These are phyloP conservation scores for Samia ricini DNA, from an alignment of 1,140 invertebrate species.

Conservation along the genomic window DNA sequence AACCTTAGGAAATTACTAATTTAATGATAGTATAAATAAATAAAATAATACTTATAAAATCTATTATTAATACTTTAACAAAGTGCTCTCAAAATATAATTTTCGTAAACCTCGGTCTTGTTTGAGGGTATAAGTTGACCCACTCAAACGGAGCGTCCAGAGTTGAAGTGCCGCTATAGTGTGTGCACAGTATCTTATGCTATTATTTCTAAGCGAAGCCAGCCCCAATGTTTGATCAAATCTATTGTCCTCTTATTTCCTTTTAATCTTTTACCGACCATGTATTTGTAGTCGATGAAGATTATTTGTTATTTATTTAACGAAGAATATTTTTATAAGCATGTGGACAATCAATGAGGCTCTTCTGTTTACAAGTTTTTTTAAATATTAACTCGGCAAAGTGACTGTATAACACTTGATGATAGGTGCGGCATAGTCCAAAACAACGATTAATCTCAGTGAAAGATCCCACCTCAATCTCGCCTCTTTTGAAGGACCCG, in stretches of 20 bases:
- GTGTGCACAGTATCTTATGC: constrained; percentile 64
- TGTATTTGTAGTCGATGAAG: constrained; percentile 15
- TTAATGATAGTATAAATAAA: no score
- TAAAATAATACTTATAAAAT: no score
- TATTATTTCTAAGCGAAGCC: constrained; percentile 72
- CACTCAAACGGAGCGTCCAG: constrained; percentile 57
- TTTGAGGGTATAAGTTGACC: constrained; percentile 68
- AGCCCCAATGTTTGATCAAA: constrained; percentile 62
- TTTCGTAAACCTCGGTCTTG: constrained; percentile 33
- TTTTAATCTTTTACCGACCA: constrained; percentile 64
- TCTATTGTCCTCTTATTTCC: constrained; percentile 52
- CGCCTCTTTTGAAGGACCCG: no score
- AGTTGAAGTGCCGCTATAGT: constrained; percentile 51
- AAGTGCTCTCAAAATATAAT: background rate
- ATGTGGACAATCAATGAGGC: background rate
- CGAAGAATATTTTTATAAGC: constrained; percentile 23
- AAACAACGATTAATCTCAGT: no score
- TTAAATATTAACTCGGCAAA: no score
- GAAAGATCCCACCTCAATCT: no score
- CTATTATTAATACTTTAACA: background rate
- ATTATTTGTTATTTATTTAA: constrained; percentile 32
- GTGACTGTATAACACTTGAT: no score
- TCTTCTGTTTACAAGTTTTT: background rate
- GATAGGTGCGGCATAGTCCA: no score
- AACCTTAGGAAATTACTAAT: no score